Evolutionary conservation across 2,797 vertebrate genomes (phyloP).

Genomic region (Scomberomorus guttatus): DNA sequence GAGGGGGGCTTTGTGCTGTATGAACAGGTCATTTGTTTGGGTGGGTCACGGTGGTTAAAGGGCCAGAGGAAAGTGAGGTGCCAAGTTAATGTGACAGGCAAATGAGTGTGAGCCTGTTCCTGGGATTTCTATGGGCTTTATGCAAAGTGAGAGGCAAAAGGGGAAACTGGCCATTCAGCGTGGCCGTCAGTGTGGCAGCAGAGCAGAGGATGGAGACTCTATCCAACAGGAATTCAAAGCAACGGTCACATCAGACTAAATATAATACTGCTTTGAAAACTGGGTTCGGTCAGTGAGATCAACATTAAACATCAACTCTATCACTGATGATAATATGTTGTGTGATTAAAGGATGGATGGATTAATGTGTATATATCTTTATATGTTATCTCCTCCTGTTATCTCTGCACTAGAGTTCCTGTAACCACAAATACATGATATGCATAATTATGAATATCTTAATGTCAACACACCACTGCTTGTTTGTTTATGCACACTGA

Average conservation of each 20-base stretch:
- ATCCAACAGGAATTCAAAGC: slow-evolving; percentile 51
- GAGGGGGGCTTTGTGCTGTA: slow-evolving; percentile 58
- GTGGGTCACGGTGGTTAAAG: slow-evolving; percentile 70
- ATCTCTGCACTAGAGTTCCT: neutral
- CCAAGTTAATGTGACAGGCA: slow-evolving; percentile 80
- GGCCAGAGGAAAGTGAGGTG: slow-evolving; percentile 69
- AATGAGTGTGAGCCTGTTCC: slow-evolving; percentile 71
- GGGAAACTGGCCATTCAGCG: slow-evolving; percentile 61
- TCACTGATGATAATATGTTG: slow-evolving; percentile 10
- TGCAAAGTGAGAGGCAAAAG: slow-evolving; percentile 67
- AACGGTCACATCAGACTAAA: slow-evolving; percentile 11
- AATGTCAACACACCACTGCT: neutral
- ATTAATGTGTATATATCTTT: neutral
- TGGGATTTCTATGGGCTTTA: slow-evolving; percentile 73
- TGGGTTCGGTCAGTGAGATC: slow-evolving; percentile 25
- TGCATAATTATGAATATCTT: neutral
- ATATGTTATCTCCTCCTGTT: neutral
- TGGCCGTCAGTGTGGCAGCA: slow-evolving; percentile 38
- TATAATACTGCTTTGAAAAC: slow-evolving; percentile 30
- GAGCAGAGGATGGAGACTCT: slow-evolving; percentile 34
- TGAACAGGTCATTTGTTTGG: slow-evolving; percentile 78
- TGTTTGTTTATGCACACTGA: neutral
- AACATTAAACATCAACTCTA: slow-evolving; percentile 23
- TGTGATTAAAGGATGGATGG: neutral
- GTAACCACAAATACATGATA: neutral